Base-by-base conservation (phyloP, 2,797 vertebrate genomes). In the Neosilurus mollespiculum region DNA sequence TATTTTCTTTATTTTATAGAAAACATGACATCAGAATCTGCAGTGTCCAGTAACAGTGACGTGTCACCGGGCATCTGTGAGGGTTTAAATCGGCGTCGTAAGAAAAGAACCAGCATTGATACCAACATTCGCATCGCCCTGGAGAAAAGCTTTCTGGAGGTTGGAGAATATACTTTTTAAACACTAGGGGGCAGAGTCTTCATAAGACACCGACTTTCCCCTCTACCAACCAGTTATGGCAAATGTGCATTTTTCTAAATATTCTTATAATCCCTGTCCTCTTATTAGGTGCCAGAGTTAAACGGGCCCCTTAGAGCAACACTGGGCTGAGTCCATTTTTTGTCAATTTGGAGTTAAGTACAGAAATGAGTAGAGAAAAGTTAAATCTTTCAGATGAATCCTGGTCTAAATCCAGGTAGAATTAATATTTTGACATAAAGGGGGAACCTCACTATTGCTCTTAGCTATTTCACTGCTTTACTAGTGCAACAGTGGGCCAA, bases 61-160 rank as follows among this genome's bases (percentile, higher is more conserved):
- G 93, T 96, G 91, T 95, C 94, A 88, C 83, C 86, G 11, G 83
- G 86, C 5, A 53, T 94, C 0, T 84, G 80, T 18, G 96, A 96
- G 90, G 95, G 95, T 88, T 91, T 96, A 89, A 96, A 95, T 91
- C 96, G 96, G 77, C 94, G 96, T 86, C 95, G 96, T 86, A 97
- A 96, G 94, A 96, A 96, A 93, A 94, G 96, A 92, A 97, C 96
- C 94, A 97, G 96, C 94, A 96, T 97, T 91, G 96, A 97, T 93
- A 96, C 95, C 93, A 95, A 95, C 94, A 96, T 97, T 87, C 95
- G 96, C 89, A 93, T 96, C 91, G 96, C 95, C 92, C 94, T 96
- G 94, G 96, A 97, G 93, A 96, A 95, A 94, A 96, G 95, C 94
- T 97, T 96, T 90, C 90, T 95, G 93, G 95, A 96, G 95, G 96